Evolutionary conservation across 1,140 invertebrate genomes (phyloP).

Genomic region (Nylanderia fulva): DNA sequence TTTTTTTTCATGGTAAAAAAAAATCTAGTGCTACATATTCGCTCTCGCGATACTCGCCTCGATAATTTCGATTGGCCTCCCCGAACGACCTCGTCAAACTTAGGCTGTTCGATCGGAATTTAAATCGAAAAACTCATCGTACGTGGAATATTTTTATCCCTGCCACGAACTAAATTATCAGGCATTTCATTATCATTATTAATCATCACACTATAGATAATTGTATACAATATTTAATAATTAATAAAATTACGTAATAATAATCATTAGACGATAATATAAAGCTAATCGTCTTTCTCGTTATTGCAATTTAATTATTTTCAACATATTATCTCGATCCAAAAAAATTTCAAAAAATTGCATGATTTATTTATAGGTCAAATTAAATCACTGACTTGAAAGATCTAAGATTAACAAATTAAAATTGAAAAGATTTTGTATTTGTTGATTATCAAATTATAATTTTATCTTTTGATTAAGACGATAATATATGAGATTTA

Average conservation of each 20-base stretch:
- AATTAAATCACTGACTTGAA: not conserved
- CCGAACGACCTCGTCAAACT: not conserved
- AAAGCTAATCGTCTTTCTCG: not conserved
- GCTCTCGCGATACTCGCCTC: conserved; percentile 11
- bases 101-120: conserved; percentile 12
- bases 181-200: too few relatives aligned
- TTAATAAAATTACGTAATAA: not conserved
- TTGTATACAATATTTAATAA: too few relatives aligned
- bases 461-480: not conserved
- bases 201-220: not conserved
- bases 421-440: conserved; percentile 3
- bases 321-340: not conserved
- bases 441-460: not conserved
- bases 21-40: conserved; percentile 51
- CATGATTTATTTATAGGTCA: not conserved
- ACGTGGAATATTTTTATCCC: not conserved
- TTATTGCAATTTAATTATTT: conserved; percentile 1
- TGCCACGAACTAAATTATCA: not conserved
- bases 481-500: not conserved
- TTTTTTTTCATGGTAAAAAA: conserved; percentile 35
- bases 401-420: not conserved
- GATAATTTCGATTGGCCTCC: conserved; percentile 60
- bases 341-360: not conserved
- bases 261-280: not conserved
- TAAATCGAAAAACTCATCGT: conserved; percentile 13